These are phyloP conservation scores for Charina bottae DNA, from an alignment of 2,113 vertebrate genomes.

Conservation along the genomic window DNA sequence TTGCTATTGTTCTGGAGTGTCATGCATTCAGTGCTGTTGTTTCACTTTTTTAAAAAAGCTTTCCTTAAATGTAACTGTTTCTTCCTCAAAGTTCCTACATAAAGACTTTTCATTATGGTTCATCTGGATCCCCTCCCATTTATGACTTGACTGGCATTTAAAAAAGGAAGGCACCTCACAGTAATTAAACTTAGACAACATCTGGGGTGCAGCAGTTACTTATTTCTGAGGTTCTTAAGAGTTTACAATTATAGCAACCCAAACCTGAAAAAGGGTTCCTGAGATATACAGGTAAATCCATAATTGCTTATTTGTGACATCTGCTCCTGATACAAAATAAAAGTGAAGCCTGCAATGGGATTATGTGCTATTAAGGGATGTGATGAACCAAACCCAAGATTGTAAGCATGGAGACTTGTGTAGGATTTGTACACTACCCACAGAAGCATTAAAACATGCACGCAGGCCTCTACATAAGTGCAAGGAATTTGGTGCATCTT, in stretches of 20 bases:
- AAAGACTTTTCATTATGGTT: neutral
- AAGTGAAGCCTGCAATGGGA: neutral
- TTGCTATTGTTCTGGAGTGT: neutral
- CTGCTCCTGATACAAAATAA: neutral
- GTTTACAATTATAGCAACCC: slow-evolving; percentile 4
- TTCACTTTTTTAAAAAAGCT: slow-evolving; percentile 5
- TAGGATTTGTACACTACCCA: neutral
- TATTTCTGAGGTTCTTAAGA: slow-evolving; percentile 33
- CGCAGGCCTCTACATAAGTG: neutral
- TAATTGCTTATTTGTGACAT: slow-evolving; percentile 37
- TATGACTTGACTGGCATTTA: neutral
- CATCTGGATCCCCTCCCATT: slow-evolving; percentile 1
- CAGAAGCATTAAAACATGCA: neutral
- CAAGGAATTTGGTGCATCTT: neutral
- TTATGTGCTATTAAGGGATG: neutral
- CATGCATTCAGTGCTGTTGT: rapidly evolving
- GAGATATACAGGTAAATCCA: slow-evolving; percentile 13
- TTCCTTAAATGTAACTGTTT: neutral
- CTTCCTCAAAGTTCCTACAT: slow-evolving; percentile 1
- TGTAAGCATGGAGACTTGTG: neutral
- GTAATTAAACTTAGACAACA: neutral
- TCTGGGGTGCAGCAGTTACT: slow-evolving; percentile 3
- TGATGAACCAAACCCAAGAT: neutral
- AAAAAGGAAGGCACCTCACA: slow-evolving; percentile 11
- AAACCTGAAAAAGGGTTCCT: neutral